Evolutionary conservation across 2,113 vertebrate species (phyloP).

Genomic region (Typhlomys cinereus): DNA sequence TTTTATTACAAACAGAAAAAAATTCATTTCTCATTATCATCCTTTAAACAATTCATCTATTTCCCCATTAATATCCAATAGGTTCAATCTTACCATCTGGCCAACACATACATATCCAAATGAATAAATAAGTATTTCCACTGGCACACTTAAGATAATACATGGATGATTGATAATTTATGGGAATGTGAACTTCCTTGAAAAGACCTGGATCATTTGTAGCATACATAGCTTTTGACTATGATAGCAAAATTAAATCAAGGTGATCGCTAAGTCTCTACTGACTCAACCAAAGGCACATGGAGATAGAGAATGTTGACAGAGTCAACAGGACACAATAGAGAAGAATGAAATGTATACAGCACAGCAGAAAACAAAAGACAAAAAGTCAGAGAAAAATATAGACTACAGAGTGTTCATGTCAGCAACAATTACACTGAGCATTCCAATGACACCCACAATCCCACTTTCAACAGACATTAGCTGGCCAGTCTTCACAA

Average conservation of each 20-base stretch:
- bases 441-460: not conserved
- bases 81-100: not conserved
- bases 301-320: not conserved
- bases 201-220: not conserved
- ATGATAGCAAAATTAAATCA: too few species aligned
- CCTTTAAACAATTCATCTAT: not conserved
- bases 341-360: not conserved
- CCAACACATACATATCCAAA: constrained; percentile 6
- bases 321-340: not conserved
- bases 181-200: not conserved
- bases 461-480: not conserved
- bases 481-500: not conserved
- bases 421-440: not conserved
- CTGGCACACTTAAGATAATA: not conserved
- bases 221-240: too few species aligned
- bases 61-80: not conserved
- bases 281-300: not conserved
- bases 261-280: not conserved
- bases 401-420: not conserved
- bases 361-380: not conserved
- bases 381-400: not conserved
- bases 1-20: not conserved
- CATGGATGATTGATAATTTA: too few species aligned
- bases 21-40: not conserved
- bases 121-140: not conserved